Conservation (phyloP, 2,888 invertebrate species). For the Suillia variegata region DNA sequence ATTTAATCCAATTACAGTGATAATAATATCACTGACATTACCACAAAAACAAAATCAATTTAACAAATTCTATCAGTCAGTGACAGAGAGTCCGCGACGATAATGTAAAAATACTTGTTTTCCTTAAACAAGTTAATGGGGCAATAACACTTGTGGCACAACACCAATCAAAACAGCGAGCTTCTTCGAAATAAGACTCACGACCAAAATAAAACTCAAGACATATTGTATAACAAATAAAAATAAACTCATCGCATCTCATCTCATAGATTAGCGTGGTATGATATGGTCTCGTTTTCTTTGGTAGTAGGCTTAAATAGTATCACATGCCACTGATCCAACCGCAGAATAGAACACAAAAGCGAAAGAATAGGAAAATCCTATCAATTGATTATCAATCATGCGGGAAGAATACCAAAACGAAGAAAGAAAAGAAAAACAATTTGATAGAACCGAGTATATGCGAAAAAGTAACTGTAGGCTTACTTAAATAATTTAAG, state of each 20-base stretch:
- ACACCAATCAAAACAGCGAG: conserved; percentile 25
- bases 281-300: conserved; percentile 34
- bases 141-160: conserved; percentile 27
- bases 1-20: conserved; percentile 28
- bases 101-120: conserved; percentile 45
- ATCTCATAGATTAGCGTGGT: no score
- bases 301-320: conserved; percentile 40
- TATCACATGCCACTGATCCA: conserved; percentile 50
- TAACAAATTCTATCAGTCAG: conserved; percentile 20
- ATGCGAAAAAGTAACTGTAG: conserved; percentile 14
- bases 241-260: no score
- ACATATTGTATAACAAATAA: no score
- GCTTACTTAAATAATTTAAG: conserved; percentile 43
- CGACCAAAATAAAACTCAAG: no score
- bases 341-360: conserved; percentile 37
- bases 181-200: conserved; percentile 46
- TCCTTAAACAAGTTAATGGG: conserved; percentile 46
- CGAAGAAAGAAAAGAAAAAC: conserved; percentile 9
- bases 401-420: conserved; percentile 30
- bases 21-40: conserved; percentile 19
- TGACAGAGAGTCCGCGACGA: conserved; percentile 20
- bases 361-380: conserved; percentile 39
- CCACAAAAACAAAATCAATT: conserved; percentile 13
- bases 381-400: conserved; percentile 57
- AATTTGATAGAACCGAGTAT: conserved; percentile 18